Evolutionary conservation across 2,797 vertebrate genomes (phyloP), one percentile per base, ranked within the genome.

Genomic region (Phoxinus dragarum): DNA sequence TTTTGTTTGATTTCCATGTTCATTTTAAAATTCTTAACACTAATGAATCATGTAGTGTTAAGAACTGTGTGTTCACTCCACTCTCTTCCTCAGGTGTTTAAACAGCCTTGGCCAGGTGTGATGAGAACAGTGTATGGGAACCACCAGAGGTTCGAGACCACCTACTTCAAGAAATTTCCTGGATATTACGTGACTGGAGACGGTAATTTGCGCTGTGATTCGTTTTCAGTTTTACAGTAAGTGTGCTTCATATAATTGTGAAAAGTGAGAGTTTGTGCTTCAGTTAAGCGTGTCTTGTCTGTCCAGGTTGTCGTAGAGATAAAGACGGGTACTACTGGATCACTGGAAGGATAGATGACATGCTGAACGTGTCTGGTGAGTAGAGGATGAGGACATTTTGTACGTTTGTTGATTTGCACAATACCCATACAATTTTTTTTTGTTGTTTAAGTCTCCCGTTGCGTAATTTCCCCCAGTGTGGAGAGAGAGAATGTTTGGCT

Each of bases 261-360:
- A 12, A 5, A 67, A 42, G 47, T 3, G 3, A 40, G 31, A 77
- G 44, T 4, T 52, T 23, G 6, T 61, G 68, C 10, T 61, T 59
- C 47, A 61, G 23, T 40, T 75, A 21, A 83, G 9, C 17, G 1
- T 6, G 16, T 34, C 2, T 77, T 73, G 64, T 59, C 64, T 85
- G 7, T 85, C 16, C 86, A 99, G 98, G 98, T 89, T 99, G 98
- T 92, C 96, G 93, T 81, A 96, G 98, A 94, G 98, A 99, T 93
- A 94, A 96, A 88, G 98, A 99, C 47, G 98, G 98, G 52, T 99
- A 99, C 92, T 98, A 98, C 88, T 99, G 98, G 98, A 97, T 99
- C 91, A 99, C 98, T 0, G 98, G 98, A 84, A 94, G 98, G 89
- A 98, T 98, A 82, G 98, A 99, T 86, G 98, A 99, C 94, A 99